A percentile compares a stretch with the other conserved stretches of the same genome.
These are phyloP conservation scores for Callimico goeldii DNA, from an alignment of 2,797 vertebrate species.

Conservation along the genomic window DNA sequence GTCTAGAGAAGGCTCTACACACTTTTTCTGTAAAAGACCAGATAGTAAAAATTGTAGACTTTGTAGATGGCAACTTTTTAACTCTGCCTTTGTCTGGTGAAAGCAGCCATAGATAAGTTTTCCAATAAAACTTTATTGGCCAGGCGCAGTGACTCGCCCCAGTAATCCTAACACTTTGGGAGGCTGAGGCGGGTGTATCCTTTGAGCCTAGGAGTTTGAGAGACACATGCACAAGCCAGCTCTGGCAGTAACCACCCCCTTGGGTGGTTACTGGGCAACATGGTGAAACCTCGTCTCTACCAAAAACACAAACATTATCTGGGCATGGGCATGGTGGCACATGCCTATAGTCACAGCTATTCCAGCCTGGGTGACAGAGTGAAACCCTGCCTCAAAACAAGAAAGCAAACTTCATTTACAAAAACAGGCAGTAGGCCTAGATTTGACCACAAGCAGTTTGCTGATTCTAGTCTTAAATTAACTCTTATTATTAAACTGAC, in stretches of 20 bases:
- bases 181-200: not conserved
- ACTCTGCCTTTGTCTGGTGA: not conserved
- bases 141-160: not conserved
- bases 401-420: slow-evolving; percentile 6
- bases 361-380: not conserved
- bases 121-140: not conserved
- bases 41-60: slow-evolving; percentile 5
- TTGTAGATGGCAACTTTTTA: not conserved
- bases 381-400: not conserved
- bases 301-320: not conserved
- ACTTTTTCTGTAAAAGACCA: not conserved
- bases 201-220: not conserved
- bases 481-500: not conserved
- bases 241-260: too few species aligned
- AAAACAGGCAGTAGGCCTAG: not conserved
- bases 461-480: not conserved
- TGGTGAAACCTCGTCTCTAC: not conserved
- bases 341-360: not conserved
- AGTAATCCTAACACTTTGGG: not conserved
- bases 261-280: not conserved
- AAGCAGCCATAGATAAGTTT: not conserved
- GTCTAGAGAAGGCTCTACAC: not conserved
- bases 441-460: not conserved
- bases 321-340: not conserved
- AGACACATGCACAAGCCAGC: not conserved